Conservation (phyloP, 2,888 invertebrate species). For the Drosophila rellima region DNA sequence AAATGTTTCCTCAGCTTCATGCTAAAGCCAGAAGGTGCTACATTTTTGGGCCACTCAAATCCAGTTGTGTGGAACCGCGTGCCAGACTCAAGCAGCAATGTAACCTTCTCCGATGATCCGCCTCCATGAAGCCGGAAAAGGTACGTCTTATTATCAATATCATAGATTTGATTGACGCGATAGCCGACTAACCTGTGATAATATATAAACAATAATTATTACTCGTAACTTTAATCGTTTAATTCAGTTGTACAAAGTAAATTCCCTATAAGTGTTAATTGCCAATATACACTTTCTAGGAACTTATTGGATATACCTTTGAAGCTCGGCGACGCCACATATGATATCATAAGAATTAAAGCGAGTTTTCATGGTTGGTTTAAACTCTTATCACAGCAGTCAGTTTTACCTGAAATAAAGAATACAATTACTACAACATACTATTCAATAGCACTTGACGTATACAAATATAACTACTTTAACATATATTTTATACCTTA, state of each 20-base stretch:
- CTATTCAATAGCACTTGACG: not conserved
- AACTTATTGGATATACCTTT: slow-evolving; percentile 87
- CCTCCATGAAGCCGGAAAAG: slow-evolving; percentile 94
- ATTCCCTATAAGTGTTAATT: too few species aligned
- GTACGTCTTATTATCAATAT: slow-evolving; percentile 98
- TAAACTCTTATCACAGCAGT: slow-evolving; percentile 9
- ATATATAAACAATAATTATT: slow-evolving; percentile 57
- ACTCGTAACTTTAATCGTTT: too few species aligned
- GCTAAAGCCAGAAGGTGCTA: slow-evolving; percentile 97
- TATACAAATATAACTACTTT: not conserved
- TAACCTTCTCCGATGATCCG: slow-evolving; percentile 93
- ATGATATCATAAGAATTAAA: slow-evolving; percentile 97
- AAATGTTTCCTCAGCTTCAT: slow-evolving; percentile 99
- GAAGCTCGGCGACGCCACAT: slow-evolving; percentile 94
- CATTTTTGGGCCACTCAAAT: slow-evolving; percentile 99
- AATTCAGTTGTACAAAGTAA: too few species aligned
- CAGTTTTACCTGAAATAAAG: slow-evolving; percentile 62
- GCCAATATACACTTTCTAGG: not conserved
- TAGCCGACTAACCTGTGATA: slow-evolving; percentile 91
- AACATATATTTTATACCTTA: too few species aligned
- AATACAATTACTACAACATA: not conserved
- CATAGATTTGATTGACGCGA: slow-evolving; percentile 98
- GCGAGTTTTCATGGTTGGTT: slow-evolving; percentile 93
- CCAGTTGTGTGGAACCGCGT: slow-evolving; percentile 96
- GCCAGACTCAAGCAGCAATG: slow-evolving; percentile 97